phyloP scores from a whole-genome alignment of 2,113 vertebrate genomes.

The Nettapus auritus region DNA sequence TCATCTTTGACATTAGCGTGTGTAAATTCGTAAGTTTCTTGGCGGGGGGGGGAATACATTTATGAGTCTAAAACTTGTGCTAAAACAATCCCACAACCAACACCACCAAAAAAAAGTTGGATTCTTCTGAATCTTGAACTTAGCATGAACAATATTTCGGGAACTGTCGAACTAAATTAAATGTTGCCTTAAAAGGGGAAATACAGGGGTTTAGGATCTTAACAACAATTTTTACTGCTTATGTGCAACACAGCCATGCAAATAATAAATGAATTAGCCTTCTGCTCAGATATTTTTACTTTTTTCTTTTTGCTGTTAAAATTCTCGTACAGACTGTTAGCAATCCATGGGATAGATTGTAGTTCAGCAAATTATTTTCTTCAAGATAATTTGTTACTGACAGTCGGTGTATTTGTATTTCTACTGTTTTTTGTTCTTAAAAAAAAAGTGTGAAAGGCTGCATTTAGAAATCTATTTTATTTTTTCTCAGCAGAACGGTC shows the following conservation, averaged over 20 bases:
- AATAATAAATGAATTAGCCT: not conserved
- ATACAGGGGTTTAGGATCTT: not conserved
- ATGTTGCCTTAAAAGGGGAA: not conserved
- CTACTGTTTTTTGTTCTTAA: not conserved
- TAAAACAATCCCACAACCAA: not conserved
- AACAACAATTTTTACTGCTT: not conserved
- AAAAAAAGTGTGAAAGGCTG: not conserved
- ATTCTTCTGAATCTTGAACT: not conserved
- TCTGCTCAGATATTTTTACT: not conserved
- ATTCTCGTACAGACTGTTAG: not conserved
- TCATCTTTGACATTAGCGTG: not conserved
- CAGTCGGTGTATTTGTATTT: not conserved
- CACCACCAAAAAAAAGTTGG: not conserved
- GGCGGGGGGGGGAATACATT: fast-evolving
- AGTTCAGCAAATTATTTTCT: not conserved
- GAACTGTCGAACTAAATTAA: not conserved
- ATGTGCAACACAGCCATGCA: not conserved
- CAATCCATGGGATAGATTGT: not conserved
- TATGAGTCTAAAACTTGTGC: not conserved
- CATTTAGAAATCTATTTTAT: not conserved
- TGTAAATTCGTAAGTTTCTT: not conserved
- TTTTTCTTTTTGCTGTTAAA: not conserved
- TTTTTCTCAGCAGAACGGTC: no score
- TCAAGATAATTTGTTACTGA: not conserved
- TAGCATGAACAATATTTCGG: not conserved